Base-by-base conservation (phyloP, 2,113 vertebrate genomes). In the Willisornis vidua region DNA sequence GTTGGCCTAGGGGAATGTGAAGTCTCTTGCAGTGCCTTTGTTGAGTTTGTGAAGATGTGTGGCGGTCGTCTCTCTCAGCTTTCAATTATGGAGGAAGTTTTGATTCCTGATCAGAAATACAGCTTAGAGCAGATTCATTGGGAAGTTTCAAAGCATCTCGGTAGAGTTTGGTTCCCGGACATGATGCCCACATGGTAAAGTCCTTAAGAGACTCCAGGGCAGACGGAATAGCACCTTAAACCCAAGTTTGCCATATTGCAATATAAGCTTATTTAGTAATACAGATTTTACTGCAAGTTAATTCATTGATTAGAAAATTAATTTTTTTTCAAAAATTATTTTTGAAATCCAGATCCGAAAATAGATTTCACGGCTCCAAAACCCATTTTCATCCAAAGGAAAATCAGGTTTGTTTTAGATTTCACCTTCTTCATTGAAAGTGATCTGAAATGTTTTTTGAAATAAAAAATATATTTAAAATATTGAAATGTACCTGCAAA, bases 11-110 rank as follows among this genome's bases (percentile, higher is more conserved):
- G 99, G 10, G 99, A 99, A 82, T 99, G 99, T 16, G 99, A 99
- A 97, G 99, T 99, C 71, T 99, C 99, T 75, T 99, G 99, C 98
- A 99, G 99, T 96, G 99, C 99, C 55, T 99, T 99, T 70, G 99
- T 99, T 61, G 99, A 99, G 97, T 99, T 99, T 37, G 99, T 99
- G 66, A 99, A 99, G 97, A 99, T 99, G 99, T 99, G 99, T 22
- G 99, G 99, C 1, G 98, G 98, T 33, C 98, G 99, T 78, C 98
- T 99, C 33, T 99, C 99, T 61, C 99, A 99, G 89, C 98, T 99
- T 52, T 99, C 99, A 37, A 99, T 99, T 95, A 99, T 99, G 99
- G 99, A 99, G 98, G 99, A 99, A 95, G 99, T 99, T 75, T 96
- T 99, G 96, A 99, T 99, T 89, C 99, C 99, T 58, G 99, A 99